Evolutionary conservation across 2,888 invertebrate genomes (phyloP).

Genomic region (Hydriomena furcata): DNA sequence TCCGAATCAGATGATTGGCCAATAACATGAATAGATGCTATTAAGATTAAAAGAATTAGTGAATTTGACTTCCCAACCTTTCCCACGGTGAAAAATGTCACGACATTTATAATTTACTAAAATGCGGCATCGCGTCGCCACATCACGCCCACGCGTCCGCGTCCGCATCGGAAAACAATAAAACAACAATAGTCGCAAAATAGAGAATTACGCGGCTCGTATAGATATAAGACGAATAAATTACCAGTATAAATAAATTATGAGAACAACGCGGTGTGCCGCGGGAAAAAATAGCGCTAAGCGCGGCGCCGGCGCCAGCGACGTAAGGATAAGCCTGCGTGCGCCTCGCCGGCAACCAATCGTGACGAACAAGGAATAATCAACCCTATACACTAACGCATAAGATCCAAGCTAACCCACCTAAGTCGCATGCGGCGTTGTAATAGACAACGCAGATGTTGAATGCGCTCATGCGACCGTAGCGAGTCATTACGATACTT

Average conservation of each 20-base stretch:
- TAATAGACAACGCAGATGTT: slow-evolving; percentile 47
- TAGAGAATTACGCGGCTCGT: slow-evolving; percentile 61
- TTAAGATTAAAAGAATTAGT: background rate
- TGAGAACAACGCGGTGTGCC: slow-evolving; percentile 64
- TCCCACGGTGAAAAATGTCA: slow-evolving; percentile 57
- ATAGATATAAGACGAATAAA: slow-evolving; percentile 68
- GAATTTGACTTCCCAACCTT: slow-evolving; percentile 25
- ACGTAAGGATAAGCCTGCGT: slow-evolving; percentile 70
- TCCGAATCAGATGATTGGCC: no score
- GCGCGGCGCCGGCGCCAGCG: slow-evolving; percentile 75
- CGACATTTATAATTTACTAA: slow-evolving; percentile 57
- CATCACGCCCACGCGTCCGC: slow-evolving; percentile 45
- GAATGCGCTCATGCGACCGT: slow-evolving; percentile 82
- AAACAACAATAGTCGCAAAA: slow-evolving; percentile 65
- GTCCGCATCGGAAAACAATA: slow-evolving; percentile 52
- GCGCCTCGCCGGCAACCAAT: slow-evolving; percentile 54
- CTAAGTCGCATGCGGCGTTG: slow-evolving; percentile 52
- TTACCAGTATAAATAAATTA: slow-evolving; percentile 79
- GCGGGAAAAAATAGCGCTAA: slow-evolving; percentile 77
- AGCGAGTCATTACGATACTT: slow-evolving; percentile 78
- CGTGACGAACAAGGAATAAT: slow-evolving; percentile 39
- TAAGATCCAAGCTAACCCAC: slow-evolving; percentile 40
- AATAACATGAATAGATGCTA: background rate
- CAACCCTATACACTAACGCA: slow-evolving; percentile 40
- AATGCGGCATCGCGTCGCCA: slow-evolving; percentile 41